Conservation (phyloP, 2,888 invertebrate genomes). For the Hydrotaea cyrtoneurina region DNA sequence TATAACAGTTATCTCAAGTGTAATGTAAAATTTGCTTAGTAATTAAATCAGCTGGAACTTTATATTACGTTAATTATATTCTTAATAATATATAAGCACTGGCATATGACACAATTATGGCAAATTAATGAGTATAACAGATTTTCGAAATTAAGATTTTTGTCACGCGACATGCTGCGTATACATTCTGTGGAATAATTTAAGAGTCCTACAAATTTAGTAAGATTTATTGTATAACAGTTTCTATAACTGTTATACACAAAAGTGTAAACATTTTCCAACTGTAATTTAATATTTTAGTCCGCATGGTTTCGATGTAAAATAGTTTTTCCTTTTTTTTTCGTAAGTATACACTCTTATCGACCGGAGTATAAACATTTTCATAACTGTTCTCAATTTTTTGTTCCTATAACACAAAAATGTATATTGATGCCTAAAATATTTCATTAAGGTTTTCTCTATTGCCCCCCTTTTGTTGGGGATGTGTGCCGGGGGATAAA, state of each 20-base stretch:
- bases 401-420: slow-evolving; percentile 32
- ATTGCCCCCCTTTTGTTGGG: background rate
- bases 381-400: background rate
- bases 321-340: background rate
- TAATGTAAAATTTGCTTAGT: no score
- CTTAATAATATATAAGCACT: no score
- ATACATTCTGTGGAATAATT: no score
- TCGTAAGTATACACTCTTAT: background rate
- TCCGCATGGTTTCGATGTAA: background rate
- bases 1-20: no score
- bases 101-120: no score
- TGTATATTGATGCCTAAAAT: slow-evolving; percentile 19
- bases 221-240: background rate
- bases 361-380: background rate
- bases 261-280: background rate
- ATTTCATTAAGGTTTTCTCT: slow-evolving; percentile 28
- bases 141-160: no score
- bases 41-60: no score
- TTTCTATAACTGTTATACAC: slow-evolving; percentile 22
- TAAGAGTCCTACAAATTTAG: no score
- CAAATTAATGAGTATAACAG: no score
- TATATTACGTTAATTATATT: no score
- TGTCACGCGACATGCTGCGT: no score
- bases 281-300: no score
- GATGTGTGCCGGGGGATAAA: background rate